Base-by-base conservation (phyloP, 30 jellyfish, hydroid and myxozoan species). In the Chrysaora quinquecirrha region DNA sequence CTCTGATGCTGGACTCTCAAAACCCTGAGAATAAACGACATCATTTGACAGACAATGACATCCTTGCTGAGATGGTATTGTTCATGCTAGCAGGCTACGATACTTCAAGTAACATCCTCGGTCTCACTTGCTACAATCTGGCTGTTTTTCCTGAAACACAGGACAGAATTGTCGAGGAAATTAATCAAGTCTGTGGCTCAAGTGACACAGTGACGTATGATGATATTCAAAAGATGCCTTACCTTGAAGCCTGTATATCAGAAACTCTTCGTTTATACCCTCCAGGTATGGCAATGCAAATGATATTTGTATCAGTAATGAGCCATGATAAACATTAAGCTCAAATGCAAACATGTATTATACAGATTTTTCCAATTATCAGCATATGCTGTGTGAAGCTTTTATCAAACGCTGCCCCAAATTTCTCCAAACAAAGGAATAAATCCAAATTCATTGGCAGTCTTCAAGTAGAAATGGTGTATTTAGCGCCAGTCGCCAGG, bases 31-130 rank as follows among this genome's bases (percentile, higher is more conserved):
- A 43, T 24, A 74, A 73, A 38, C 90, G 96, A 24, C 69, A 77
- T 69, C 66, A 52, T 31, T 73, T 86, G n/a, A 48, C 90, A 6
- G 96, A 86, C 28, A 28, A 76, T 18, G 96, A 86, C 38, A 31
- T 86, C 27, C 30, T 86, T 0, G 90, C 96, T 10, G 85, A 86
- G 33, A 58, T 70, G 87, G 79, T 78, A 1, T 70, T 76, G 24
- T 86, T 86, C 43, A 18, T 86, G 30, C 66, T 86, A 20, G 96
- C 96, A 16, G 96, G 96, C 22, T 86, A 86, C 27, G 90, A 86
- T 22, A 86, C 96, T 27, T 86, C 96, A 0, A 78, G 90, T 68
- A 76, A 47, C 34, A 58, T 52, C 2, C 69, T 86, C 6, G 60
- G 79, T 20, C 83, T 70, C 1, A 14, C 87, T 1, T 66, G 87